These are phyloP conservation scores for Drosophila multiciliata DNA, from an alignment of 2,888 invertebrate genomes.

Conservation along the genomic window DNA sequence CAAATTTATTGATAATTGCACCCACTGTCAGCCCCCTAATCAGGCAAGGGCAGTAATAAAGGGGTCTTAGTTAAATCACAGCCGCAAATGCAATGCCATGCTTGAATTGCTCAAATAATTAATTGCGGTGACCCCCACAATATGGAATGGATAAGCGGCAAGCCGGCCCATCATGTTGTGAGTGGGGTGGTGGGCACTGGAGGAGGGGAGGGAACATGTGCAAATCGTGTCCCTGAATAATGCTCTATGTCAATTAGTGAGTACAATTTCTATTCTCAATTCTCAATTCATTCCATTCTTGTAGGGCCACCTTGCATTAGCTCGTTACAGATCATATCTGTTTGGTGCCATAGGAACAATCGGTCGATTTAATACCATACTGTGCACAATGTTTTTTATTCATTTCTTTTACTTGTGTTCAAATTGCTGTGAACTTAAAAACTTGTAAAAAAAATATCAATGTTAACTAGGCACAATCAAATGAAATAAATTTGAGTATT, in stretches of 20 bases:
- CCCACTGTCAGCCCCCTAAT: slow-evolving; percentile 51
- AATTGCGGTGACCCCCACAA: slow-evolving; percentile 57
- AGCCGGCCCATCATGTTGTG: slow-evolving; percentile 21
- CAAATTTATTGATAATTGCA: slow-evolving; percentile 12
- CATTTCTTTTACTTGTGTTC: not conserved
- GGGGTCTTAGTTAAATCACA: slow-evolving; percentile 53
- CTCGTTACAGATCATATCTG: not conserved
- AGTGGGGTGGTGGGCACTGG: slow-evolving; percentile 15
- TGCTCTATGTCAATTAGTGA: slow-evolving; percentile 26
- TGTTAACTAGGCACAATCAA: not conserved
- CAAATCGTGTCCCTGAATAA: slow-evolving; percentile 46
- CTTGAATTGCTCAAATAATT: slow-evolving; percentile 67
- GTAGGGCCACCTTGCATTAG: not conserved
- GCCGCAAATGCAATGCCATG: slow-evolving; percentile 58
- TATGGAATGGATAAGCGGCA: slow-evolving; percentile 21
- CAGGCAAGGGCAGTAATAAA: slow-evolving; percentile 67
- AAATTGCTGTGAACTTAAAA: not conserved
- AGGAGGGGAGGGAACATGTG: slow-evolving; percentile 11
- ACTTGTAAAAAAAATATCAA: not conserved
- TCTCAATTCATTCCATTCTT: slow-evolving; percentile 13
- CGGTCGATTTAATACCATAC: not conserved
- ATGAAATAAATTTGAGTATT: not conserved
- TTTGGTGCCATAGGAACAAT: not conserved
- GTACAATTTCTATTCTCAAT: slow-evolving; percentile 22
- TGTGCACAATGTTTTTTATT: not conserved